A percentile compares a stretch with the other conserved stretches of the same genome.
Conservation (phyloP, 2,888 invertebrate species). For the Callosobruchus maculatus region DNA sequence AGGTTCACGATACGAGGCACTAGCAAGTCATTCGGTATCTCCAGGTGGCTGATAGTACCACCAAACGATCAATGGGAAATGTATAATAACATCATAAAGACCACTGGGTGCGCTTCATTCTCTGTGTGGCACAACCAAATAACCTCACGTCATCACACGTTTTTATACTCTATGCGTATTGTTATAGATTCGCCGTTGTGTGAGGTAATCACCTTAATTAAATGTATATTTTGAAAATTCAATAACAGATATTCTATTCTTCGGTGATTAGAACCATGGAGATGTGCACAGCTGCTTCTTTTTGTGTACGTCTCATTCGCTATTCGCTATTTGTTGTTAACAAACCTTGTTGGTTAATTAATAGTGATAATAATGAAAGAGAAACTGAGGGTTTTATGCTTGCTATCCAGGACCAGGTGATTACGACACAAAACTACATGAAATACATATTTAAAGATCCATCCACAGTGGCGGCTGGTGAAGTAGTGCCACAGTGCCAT, state of each 20-base stretch:
- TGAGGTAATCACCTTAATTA: background rate
- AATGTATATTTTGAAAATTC: background rate
- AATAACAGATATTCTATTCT: background rate
- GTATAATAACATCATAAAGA: background rate
- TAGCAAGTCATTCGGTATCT: constrained; percentile 39
- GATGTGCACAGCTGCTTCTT: background rate
- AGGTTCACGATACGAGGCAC: constrained; percentile 24
- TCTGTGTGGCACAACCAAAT: background rate
- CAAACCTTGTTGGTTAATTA: background rate
- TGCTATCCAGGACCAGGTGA: too few species aligned
- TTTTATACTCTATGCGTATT: background rate
- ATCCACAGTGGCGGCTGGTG: too few species aligned
- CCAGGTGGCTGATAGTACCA: constrained; percentile 38
- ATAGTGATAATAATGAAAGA: too few species aligned
- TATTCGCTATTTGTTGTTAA: background rate
- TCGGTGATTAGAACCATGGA: background rate
- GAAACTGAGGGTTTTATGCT: too few species aligned
- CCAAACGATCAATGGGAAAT: background rate
- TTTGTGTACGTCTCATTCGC: background rate
- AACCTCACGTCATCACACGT: background rate
- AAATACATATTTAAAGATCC: too few species aligned
- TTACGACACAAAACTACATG: too few species aligned
- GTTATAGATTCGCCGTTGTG: background rate
- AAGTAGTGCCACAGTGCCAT: too few species aligned
- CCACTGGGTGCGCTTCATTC: background rate